These are phyloP conservation scores for Eidolon dupreanum DNA, from an alignment of 2,797 vertebrate species.

Conservation along the genomic window DNA sequence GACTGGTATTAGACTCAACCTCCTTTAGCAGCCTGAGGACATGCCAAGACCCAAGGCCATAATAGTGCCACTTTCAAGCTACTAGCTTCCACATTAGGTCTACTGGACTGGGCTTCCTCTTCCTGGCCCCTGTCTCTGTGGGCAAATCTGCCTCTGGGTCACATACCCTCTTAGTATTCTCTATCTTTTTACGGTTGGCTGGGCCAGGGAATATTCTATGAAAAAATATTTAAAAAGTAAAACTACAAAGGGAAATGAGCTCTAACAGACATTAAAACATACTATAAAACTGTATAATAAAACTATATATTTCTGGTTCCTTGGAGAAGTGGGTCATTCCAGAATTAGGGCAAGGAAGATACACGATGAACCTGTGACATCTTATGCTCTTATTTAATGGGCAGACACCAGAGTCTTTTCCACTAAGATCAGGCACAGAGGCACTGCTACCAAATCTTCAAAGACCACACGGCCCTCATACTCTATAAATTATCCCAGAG, in stretches of 20 bases:
- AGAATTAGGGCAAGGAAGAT: not conserved
- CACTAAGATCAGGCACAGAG: no score
- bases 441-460: not conserved
- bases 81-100: not conserved
- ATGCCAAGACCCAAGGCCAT: not conserved
- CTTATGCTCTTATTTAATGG: not conserved
- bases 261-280: not conserved
- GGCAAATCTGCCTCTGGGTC: not conserved
- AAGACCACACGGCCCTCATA: not conserved
- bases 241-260: not conserved
- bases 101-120: not conserved
- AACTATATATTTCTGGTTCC: not conserved
- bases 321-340: not conserved
- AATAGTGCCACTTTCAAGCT: not conserved
- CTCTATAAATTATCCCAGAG: not conserved
- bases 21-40: not conserved
- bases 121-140: not conserved
- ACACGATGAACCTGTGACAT: not conserved
- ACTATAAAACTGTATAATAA: not conserved
- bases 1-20: not conserved
- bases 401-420: not conserved
- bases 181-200: not conserved
- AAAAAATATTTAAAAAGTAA: not conserved
- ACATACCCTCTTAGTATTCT: not conserved
- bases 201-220: not conserved